Base-by-base conservation (phyloP, 2,888 invertebrate species). In the Ormyrus pomaceus region DNA sequence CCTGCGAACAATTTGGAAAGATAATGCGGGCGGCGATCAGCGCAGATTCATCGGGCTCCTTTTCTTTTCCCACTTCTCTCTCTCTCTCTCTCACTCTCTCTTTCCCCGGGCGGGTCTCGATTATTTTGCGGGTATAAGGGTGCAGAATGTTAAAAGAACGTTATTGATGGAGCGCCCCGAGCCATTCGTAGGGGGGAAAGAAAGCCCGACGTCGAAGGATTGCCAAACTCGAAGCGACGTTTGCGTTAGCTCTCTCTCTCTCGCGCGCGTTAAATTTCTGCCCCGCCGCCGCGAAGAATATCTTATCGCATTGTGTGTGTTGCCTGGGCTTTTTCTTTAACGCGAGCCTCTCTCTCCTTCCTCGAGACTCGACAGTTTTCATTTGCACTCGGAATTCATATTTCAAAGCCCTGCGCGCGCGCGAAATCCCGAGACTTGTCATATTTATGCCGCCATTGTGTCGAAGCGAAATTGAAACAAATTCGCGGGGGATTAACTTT, bases 1-100 rank as follows among this genome's bases (percentile, higher is more conserved):
- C 55, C 79, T 83, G 80, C 84, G 79, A 76, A 83, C 87, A 88
- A 88, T 88, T 87, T 86, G 81, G 83, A 81, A 86, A 87, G 87
- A 88, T 89, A 89, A 89, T 86, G 83, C 84, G 80, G 83, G 75
- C 84, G 84, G 65, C 51, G 64, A 59, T 66, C 59, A 13, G 34
- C 50, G 55, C 46, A 61, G 71, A 71, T 73, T 73, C 46, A 85
- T 87, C 86, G 79, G 83, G 79, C 50, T 79, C 82, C 68, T 53
- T 55, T 45, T 72, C 61, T 72, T 45, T 45, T 45, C 45, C 34
- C n/a, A 7, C 77, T 59, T 34, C 6, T 59, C 8, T 9, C 46
- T 46, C 11, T n/a, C 6, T 34, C 19, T 66, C 11, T 68, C 55
- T 45, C 48, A 4, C n/a, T 13, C 58, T 53, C 13, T 64, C n/a